Evolutionary conservation across 2,797 vertebrate genomes (phyloP), one percentile per base, ranked within the genome.

Genomic region (Paratrypauchen microcephalus): DNA sequence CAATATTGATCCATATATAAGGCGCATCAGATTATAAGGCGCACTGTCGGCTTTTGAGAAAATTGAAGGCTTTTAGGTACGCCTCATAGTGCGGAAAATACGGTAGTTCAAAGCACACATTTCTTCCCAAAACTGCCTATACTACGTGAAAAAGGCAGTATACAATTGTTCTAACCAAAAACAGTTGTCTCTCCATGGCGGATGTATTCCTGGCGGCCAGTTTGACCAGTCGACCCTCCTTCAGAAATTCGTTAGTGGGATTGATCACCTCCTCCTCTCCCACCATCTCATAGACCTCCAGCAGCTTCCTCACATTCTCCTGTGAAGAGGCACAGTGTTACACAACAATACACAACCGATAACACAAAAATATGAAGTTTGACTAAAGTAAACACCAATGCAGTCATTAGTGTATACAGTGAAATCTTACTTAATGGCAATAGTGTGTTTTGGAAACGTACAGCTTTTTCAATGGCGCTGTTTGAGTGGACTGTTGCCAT

Each of bases 251-350:
- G 0, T 95, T 97, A 60, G 96, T 93, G 0, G 96, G 95, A 72
- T 97, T 95, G 24, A 97, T 91, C 0, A 97, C 93, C 68, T 96
- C 95, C 54, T 97, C 94, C 0, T 95, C 95, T 52, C 96, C 95
- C 58, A 97, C 90, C 87, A 95, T 95, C 88, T 96, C 95, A 36
- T 95, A 96, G 72, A 97, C 95, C 19, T 93, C 95, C 94, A 96
- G 92, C 69, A 96, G 91, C 30, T 92, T 94, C 87, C 96, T 95
- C 77, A 96, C 87, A 65, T 90, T 90, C 71, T 96, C 96, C 96
- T 98, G 47, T 16, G 58, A 48, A 6, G 5, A 19, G 15, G 6
- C 12, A 19, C 9, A 30, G 65, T 18, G 3, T 4, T 15, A 16
- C 2, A 56, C 57, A 54, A 39, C 16, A 50, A 9, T 30, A n/a